Base-by-base conservation (phyloP, 2,113 vertebrate species). In the Corythaixoides concolor region DNA sequence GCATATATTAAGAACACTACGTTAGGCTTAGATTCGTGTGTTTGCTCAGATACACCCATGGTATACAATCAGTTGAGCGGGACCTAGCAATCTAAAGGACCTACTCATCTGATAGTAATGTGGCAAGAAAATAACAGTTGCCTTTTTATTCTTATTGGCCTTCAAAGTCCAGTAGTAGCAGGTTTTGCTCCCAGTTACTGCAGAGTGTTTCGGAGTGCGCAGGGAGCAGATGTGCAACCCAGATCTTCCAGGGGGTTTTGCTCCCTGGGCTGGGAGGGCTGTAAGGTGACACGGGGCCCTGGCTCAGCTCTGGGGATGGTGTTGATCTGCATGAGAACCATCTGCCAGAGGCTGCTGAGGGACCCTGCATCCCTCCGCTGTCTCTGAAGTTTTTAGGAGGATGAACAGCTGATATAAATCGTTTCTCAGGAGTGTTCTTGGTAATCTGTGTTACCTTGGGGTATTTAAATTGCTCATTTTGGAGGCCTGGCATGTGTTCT, bases 151-250 rank as follows among this genome's bases (percentile, higher is more conserved):
- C 19, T 56, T 18, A 1, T 27, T 63, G 55, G 15, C 45, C 30
- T 33, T 18, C 0, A 0, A 13, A 32, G 60, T 6, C 27, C 63
- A 16, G 19, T 0, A 47, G 41, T 4, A 39, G 53, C 43, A 11
- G 43, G 3, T 56, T 43, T 45, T 53, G 41, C 16, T 32, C 27
- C 0, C 5, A 5, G 33, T 8, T 8, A 4, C 17, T 4, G 11
- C 35, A 3, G 55, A 50, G 35, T 14, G 2, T 26, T 23, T 18
- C 5, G 3, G 43, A 28, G 66, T 43, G 41, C 15, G 53, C 7
- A 4, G 27, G n/a, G 18, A 50, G 15, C 11, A 17, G 43, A 5
- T 3, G 21, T 2, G 1, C 13, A 22, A 22, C 43, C 43, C 22
- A 2, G 37, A 33, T 12, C n/a, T 70, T 9, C 43, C 56, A 8